Evolutionary conservation across 2,113 vertebrate genomes (phyloP).

Genomic region (western clawed frog (Xenopus tropicalis)): UCB_Xtro_10.0 CM004450.2:141137501-141138000

Average conservation of each 20-base stretch:
- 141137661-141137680: constrained; percentile 77
- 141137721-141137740: constrained; percentile 76
- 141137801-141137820: constrained; percentile 76
- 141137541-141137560: constrained; percentile 72
- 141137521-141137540: constrained; percentile 72
- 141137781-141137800: constrained; percentile 50
- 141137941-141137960: no score
- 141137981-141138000: no score
- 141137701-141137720: constrained; percentile 85
- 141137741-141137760: constrained; percentile 59
- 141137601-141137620: constrained; percentile 77
- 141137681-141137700: constrained; percentile 83
- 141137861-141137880: constrained; percentile 79
- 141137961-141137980: no score
- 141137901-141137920: no score
- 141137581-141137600: constrained; percentile 84
- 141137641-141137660: constrained; percentile 71
- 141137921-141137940: no score
- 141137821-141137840: constrained; percentile 71
- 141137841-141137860: constrained; percentile 79
- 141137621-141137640: constrained; percentile 59
- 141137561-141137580: constrained; percentile 79
- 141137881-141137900: no score
- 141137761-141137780: constrained; percentile 76
- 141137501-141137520: constrained; percentile 83